Evolutionary conservation across 1,140 invertebrate species (phyloP).

Genomic region (Drosophila willistoni): DNA sequence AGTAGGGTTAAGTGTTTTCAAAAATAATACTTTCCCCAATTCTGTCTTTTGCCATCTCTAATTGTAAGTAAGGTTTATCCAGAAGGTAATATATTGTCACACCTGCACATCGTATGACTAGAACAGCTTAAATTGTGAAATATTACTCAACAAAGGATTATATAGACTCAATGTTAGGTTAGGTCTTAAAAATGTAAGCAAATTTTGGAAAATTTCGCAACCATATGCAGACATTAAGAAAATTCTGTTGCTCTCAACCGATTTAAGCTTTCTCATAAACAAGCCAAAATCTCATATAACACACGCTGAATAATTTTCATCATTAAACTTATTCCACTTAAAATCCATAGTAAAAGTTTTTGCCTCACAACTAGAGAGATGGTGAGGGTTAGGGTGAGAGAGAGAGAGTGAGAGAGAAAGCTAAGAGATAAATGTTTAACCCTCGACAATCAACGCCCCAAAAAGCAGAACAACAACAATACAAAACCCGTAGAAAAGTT

Average conservation of each 20-base stretch:
- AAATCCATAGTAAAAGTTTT: constrained; percentile 55
- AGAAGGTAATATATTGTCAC: no score
- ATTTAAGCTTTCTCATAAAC: constrained; percentile 49
- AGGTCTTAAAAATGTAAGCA: constrained; percentile 6
- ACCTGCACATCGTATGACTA: not conserved
- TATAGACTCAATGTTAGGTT: no score
- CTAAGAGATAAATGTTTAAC: constrained; percentile 66
- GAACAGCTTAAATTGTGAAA: constrained; percentile 8
- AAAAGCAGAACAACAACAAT: constrained; percentile 6
- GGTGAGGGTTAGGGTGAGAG: no score
- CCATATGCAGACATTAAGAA: constrained; percentile 46
- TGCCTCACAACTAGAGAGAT: constrained; percentile 2
- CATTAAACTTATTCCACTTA: constrained; percentile 70
- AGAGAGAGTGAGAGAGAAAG: constrained; percentile 1
- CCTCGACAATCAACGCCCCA: constrained; percentile 54
- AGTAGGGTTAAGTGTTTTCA: not conserved
- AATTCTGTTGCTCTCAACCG: constrained; percentile 1
- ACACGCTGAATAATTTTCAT: constrained; percentile 72
- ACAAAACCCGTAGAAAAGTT: constrained; percentile 52
- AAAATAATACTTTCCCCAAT: not conserved
- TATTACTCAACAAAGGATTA: no score
- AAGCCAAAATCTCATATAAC: constrained; percentile 49
- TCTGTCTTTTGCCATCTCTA: not conserved
- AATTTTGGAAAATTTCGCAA: no score
- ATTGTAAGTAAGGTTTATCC: no score